Evolutionary conservation across 2,797 vertebrate genomes (phyloP).

Genomic region (Botia kubotai): DNA sequence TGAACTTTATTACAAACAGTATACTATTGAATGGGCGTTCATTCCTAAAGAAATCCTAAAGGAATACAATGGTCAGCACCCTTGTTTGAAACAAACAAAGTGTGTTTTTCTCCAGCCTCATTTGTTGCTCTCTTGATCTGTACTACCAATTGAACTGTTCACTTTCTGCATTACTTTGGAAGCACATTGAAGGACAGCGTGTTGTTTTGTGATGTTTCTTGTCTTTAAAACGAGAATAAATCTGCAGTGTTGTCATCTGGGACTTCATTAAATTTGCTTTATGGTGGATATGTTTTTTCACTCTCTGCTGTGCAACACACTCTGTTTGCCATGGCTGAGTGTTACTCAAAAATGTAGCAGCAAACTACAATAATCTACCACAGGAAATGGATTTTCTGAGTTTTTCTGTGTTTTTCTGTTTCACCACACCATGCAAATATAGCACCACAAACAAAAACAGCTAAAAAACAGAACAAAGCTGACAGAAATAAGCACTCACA

Average conservation of each 20-base stretch:
- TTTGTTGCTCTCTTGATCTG: neutral
- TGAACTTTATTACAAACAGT: neutral
- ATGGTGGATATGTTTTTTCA: constrained; percentile 73
- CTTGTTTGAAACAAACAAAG: neutral
- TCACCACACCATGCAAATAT: constrained; percentile 2
- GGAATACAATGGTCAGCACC: neutral
- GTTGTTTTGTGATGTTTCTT: constrained; percentile 67
- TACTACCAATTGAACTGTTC: constrained; percentile 1
- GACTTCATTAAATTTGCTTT: constrained; percentile 81
- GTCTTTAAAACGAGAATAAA: constrained; percentile 62
- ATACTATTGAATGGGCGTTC: neutral
- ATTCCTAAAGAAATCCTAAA: neutral
- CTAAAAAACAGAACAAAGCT: constrained; percentile 4
- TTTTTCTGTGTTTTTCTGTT: constrained; percentile 6
- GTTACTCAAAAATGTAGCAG: constrained; percentile 73
- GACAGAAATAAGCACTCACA: neutral
- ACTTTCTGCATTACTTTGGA: constrained; percentile 14
- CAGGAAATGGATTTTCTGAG: neutral
- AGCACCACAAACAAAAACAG: constrained; percentile 7
- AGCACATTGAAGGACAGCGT: constrained; percentile 65
- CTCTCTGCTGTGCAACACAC: constrained; percentile 72
- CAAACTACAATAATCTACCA: constrained; percentile 19
- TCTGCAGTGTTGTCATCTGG: constrained; percentile 73
- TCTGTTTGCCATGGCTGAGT: constrained; percentile 71
- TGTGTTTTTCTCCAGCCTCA: neutral